phyloP scores from a whole-genome alignment of 2,113 vertebrate genomes.

The Cyprinodon tularosa region DNA sequence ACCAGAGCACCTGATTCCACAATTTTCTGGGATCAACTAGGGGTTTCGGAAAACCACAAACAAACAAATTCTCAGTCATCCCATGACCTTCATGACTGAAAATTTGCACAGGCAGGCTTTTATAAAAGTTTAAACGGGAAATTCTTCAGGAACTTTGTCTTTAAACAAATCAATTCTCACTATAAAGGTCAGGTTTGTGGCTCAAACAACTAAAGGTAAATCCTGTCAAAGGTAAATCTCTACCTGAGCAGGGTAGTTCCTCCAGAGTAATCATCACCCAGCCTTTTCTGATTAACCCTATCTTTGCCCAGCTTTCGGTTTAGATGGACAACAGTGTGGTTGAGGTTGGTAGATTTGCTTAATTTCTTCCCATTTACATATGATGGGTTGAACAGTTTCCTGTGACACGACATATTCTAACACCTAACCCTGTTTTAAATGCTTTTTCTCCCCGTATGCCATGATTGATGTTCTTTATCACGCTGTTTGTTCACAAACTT shows the following conservation, averaged over 20 bases:
- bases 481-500: not conserved
- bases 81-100: too few relatives aligned
- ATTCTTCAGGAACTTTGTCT: too few relatives aligned
- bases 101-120: too few relatives aligned
- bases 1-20: too few relatives aligned
- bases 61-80: too few relatives aligned
- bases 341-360: not conserved
- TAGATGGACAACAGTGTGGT: not conserved
- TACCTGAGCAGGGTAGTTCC: not conserved
- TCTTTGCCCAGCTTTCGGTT: not conserved
- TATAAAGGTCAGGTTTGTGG: too few relatives aligned
- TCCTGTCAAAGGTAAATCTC: not conserved
- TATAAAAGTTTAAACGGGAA: too few relatives aligned
- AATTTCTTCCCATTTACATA: not conserved
- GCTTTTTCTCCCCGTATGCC: not conserved
- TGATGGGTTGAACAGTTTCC: not conserved
- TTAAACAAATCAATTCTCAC: too few relatives aligned
- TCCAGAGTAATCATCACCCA: not conserved
- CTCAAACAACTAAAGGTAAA: too few relatives aligned
- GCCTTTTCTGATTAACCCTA: not conserved
- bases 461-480: not conserved
- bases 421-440: not conserved
- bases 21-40: too few relatives aligned
- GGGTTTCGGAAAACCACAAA: too few relatives aligned
- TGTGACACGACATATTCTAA: not conserved